These are phyloP conservation scores for Pteruthius melanotis DNA, from an alignment of 2,113 vertebrate species.

Conservation along the genomic window DNA sequence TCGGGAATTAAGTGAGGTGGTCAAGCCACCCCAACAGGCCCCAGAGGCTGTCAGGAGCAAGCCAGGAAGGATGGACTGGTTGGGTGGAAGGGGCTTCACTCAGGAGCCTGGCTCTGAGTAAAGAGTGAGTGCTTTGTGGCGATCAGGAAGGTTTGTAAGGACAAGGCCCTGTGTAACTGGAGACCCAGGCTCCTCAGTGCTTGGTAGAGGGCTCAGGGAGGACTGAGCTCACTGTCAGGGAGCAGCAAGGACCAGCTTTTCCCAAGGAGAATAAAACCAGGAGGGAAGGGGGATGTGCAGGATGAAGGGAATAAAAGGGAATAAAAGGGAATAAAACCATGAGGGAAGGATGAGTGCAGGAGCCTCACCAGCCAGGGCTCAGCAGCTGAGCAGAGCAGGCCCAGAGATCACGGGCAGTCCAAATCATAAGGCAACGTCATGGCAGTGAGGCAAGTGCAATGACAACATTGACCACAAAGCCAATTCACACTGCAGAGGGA, in stretches of 20 bases:
- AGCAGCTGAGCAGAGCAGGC: neutral
- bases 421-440: neutral
- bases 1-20: neutral
- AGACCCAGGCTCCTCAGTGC: accelerated
- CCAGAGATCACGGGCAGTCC: neutral
- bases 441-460: neutral
- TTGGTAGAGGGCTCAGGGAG: neutral
- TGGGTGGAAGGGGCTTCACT: neutral
- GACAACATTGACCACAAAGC: neutral
- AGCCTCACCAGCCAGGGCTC: neutral
- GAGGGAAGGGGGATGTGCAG: neutral
- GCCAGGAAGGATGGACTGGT: neutral
- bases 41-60: neutral
- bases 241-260: neutral
- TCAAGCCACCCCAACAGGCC: accelerated
- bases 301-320: too few relatives aligned
- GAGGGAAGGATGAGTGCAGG: neutral
- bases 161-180: accelerated
- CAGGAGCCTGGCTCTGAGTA: neutral
- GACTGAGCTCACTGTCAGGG: neutral
- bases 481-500: neutral
- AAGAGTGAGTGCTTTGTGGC: neutral
- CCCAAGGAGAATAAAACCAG: neutral
- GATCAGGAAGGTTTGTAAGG: neutral
- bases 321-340: neutral